Evolutionary conservation across 2,113 vertebrate species (phyloP).

Genomic region (Passer montanus): DNA sequence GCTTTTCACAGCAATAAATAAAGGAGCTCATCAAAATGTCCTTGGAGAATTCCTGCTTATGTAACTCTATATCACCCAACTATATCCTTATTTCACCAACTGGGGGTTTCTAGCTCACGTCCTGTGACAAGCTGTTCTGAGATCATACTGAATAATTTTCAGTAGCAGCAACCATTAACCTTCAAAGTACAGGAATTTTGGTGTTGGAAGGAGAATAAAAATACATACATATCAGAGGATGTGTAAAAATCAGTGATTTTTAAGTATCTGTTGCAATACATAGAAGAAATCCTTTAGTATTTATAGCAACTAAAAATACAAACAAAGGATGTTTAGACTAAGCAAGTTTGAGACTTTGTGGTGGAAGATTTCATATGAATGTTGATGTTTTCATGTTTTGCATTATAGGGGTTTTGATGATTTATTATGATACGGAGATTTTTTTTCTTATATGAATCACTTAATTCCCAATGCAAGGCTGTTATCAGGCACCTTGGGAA

Average conservation of each 20-base stretch:
- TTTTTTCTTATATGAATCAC: neutral
- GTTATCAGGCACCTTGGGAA: neutral
- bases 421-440: neutral
- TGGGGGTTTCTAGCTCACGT: neutral
- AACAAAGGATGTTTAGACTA: neutral
- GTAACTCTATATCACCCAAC: neutral
- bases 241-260: neutral
- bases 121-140: neutral
- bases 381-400: neutral
- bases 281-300: neutral
- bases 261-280: neutral
- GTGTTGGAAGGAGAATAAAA: neutral
- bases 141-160: neutral
- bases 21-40: neutral
- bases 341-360: neutral
- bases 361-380: neutral
- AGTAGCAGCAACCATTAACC: neutral
- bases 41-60: neutral
- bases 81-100: neutral
- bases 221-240: neutral
- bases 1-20: neutral
- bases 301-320: neutral
- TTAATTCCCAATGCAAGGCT: neutral
- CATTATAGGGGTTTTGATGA: neutral
- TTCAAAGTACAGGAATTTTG: neutral